These are phyloP conservation scores for Apostichopus japonicus DNA, from an alignment of 35 echinoderm and acorn worm species.

Conservation along the genomic window DNA sequence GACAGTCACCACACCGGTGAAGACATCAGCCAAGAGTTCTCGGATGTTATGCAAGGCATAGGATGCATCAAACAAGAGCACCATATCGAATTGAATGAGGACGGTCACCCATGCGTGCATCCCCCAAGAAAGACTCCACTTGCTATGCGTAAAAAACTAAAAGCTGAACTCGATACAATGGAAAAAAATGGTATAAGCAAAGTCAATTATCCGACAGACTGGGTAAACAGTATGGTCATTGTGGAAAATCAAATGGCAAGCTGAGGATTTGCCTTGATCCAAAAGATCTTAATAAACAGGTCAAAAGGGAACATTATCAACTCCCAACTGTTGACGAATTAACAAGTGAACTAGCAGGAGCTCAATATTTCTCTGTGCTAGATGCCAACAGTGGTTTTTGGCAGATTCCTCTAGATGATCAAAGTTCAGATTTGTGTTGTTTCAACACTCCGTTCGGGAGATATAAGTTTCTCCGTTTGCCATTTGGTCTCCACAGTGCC, in stretches of 20 bases:
- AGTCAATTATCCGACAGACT: slow-evolving; percentile 72
- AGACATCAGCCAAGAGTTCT: no score
- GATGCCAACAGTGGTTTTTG: slow-evolving; percentile 79
- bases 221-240: slow-evolving; percentile 68
- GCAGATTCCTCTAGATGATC: slow-evolving; percentile 64
- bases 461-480: slow-evolving; percentile 68
- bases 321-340: slow-evolving; percentile 61
- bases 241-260: slow-evolving; percentile 66
- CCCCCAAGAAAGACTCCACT: slow-evolving; percentile 53
- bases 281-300: slow-evolving; percentile 70
- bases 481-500: slow-evolving; percentile 72
- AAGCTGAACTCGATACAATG: slow-evolving; percentile 20
- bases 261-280: slow-evolving; percentile 81
- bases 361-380: slow-evolving; percentile 57
- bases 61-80: not conserved
- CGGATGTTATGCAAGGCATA: not conserved
- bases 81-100: slow-evolving; percentile 35
- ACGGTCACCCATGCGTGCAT: slow-evolving; percentile 34
- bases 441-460: slow-evolving; percentile 76
- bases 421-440: slow-evolving; percentile 65
- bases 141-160: slow-evolving; percentile 32
- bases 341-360: slow-evolving; percentile 1
- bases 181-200: slow-evolving; percentile 22
- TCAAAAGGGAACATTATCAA: slow-evolving; percentile 77
- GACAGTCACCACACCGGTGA: no score